These are phyloP conservation scores for Pica pica DNA, from an alignment of 2,113 vertebrate species.

Conservation along the genomic window DNA sequence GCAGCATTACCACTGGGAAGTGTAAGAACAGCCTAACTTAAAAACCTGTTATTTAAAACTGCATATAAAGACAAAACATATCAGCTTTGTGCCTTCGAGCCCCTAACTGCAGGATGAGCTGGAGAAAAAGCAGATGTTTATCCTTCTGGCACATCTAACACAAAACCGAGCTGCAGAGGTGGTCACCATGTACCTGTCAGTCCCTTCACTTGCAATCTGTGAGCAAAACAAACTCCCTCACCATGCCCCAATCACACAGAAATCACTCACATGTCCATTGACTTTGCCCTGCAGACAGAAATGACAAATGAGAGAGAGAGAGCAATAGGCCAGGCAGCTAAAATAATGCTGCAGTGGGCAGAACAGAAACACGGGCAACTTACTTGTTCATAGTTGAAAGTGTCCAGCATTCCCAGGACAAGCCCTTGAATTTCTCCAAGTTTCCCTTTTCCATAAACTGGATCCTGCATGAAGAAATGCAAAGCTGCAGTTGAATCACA, in stretches of 20 bases:
- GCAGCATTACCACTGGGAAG: background rate
- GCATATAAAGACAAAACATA: background rate
- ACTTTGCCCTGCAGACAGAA: background rate
- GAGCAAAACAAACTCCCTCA: background rate
- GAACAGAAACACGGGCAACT: background rate
- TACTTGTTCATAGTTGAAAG: conserved; percentile 96
- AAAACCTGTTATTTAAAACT: background rate
- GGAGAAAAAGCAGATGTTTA: conserved; percentile 4
- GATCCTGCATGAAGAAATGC: conserved; percentile 78
- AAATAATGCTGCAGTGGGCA: background rate
- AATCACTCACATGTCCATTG: background rate
- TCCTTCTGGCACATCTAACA: conserved; percentile 11
- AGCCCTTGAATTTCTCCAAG: conserved; percentile 95
- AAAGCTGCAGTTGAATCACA: background rate
- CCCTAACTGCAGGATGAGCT: background rate
- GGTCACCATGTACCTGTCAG: background rate
- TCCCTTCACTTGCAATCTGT: background rate
- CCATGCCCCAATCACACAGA: background rate
- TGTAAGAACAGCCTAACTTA: background rate
- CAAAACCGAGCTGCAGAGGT: background rate
- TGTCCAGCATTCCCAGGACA: conserved; percentile 95
- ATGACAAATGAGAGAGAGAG: background rate
- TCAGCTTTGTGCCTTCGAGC: background rate
- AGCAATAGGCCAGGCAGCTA: background rate
- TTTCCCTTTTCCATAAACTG: conserved; percentile 94